Evolutionary conservation across 2,797 vertebrate species (phyloP), one percentile per base, ranked within the genome.

Genomic region (Sardinella longiceps): DNA sequence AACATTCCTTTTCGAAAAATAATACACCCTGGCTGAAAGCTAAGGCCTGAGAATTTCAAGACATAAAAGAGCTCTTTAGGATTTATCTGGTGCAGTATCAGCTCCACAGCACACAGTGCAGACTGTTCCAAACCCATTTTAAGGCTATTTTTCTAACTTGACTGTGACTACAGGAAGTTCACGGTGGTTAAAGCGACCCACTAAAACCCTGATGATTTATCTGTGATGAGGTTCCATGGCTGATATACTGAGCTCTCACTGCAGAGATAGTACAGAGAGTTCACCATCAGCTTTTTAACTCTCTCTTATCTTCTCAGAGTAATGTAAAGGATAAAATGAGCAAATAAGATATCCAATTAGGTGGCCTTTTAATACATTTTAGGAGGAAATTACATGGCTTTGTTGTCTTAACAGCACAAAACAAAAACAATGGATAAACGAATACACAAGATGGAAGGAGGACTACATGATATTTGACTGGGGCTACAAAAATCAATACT

Each of bases 401-500:
- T 39, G 66, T 77, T 77, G 18, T 39, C 37, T 43, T n/a, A 77
- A 77, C 70, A 77, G 37, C 70, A 77, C 18, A 43, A 23, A 39
- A 77, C 15, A 20, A 77, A 77, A 43, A 43, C 4, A 53, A 1
- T 15, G 33, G 25, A 77, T 43, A 77, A 77, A 77, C 33, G 5
- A 77, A 43, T 77, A 77, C 43, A 77, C 33, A 23, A 43, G 33
- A 77, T 77, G 70, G 70, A 77, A 7, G 37, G 37, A 77, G 70
- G 70, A 77, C 33, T 18, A 18, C 33, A 77, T 77, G 33, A 9
- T 20, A 43, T 77, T 43, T 77, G 70, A 77, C 70, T 43, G 70
- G 37, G 43, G 33, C 70, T 7, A 56, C 74, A 80, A 86, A 87
- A 88, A 89, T 87, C 89, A 86, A 89, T 87, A 84, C 9, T 25